Base-by-base conservation (phyloP, 2,888 invertebrate species). In the Sminthurides aquaticus region DNA sequence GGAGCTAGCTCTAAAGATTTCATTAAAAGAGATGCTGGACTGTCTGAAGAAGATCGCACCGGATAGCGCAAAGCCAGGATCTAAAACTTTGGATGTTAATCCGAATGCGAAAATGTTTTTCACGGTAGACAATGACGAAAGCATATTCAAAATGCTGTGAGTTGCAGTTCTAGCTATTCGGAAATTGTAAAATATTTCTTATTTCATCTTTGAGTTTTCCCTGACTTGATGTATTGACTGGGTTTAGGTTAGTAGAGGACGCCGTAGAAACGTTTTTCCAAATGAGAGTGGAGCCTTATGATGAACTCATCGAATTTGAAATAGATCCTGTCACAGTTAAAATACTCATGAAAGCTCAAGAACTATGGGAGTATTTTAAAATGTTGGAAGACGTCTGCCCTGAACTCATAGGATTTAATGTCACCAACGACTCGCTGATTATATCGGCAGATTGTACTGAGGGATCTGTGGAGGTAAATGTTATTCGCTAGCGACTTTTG, bases 1-100 rank as follows among this genome's bases (percentile, higher is more conserved):
- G 3, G 55, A 64, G n/a, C 20, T 67, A 3, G 57, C 65, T 1
- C 66, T 73, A 25, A 71, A 71, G 63, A 70, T 71, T 15, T 68
- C 71, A 2, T 59, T 73, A n/a, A 73, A 70, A 57, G 69, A 70
- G 56, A 60, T 73, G 43, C 49, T 71, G 18, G 71, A 73, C 1
- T 73, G 71, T 62, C 56, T 73, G 8, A 73, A 73, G 52, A 69
- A 58, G 43, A 58, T 64, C 29, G 3, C 54, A 1, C 52, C 64
- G 11, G 64, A 64, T 2, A 29, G 57, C 5, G 8, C 26, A 2
- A 49, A 24, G n/a, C 18, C 11, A 49, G 2, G 2, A 20, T 26
- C 60, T 18, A 15, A 11, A 24, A 18, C 49, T 18, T 15, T 26
- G 1, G 54, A 52, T 26, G 28, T 28, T 11, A 1, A 5, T 3